phyloP scores from a whole-genome alignment of 2,797 vertebrate species.

The Halcyon chelicuti region DNA sequence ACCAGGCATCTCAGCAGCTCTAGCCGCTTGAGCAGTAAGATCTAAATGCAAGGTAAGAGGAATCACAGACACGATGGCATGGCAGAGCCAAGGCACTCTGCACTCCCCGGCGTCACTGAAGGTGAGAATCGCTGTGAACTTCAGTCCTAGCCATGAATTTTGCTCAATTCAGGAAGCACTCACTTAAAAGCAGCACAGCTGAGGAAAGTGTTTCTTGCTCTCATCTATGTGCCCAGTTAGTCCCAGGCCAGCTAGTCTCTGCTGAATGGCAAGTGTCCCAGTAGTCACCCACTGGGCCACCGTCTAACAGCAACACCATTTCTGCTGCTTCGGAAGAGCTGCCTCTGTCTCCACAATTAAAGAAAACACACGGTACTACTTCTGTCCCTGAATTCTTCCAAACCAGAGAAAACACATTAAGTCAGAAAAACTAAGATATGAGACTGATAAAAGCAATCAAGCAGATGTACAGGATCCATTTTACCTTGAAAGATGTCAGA shows the following conservation, averaged over 20 bases:
- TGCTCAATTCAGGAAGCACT: background rate
- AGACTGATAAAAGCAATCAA: background rate
- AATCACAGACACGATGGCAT: fast-evolving
- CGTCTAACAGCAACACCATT: background rate
- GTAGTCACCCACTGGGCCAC: background rate
- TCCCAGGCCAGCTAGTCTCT: background rate
- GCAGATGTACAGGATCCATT: background rate
- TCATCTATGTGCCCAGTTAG: background rate
- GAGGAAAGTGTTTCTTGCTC: background rate
- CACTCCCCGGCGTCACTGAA: background rate
- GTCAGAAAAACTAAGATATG: background rate
- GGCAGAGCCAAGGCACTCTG: background rate
- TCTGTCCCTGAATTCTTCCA: background rate
- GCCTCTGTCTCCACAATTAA: background rate
- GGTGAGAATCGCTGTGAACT: background rate
- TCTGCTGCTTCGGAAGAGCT: background rate
- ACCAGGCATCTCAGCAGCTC: background rate
- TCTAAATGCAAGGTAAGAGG: background rate
- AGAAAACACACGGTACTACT: fast-evolving
- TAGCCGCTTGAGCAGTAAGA: background rate
- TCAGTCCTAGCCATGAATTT: background rate
- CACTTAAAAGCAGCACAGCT: background rate
- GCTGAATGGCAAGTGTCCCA: background rate
- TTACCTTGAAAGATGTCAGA: background rate
- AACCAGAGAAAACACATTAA: background rate